Evolutionary conservation across 2,797 vertebrate genomes (phyloP), one percentile per base, ranked within the genome.

Genomic region (Girardinus metallicus): DNA sequence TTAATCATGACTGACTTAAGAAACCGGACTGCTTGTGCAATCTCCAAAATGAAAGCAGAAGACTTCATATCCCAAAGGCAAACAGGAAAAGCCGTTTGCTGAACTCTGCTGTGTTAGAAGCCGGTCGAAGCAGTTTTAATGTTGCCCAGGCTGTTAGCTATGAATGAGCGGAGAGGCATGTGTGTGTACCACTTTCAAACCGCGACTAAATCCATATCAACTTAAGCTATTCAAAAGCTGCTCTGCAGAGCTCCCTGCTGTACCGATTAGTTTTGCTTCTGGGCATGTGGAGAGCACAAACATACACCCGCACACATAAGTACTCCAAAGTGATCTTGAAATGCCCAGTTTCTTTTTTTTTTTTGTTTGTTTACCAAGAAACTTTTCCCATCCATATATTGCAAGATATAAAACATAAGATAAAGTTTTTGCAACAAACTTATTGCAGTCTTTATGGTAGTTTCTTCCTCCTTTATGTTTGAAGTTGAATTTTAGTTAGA

Each of bases 161-260:
- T 41, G 44, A 82, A 41, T 71, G 31, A 49, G 39, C 49, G 43
- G 43, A 72, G 51, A 64, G 39, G 29, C 46, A 3, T 2, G 31
- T 81, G n/a, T 83, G 31, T 83, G 78, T 29, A 74, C 49, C 21
- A 76, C 80, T 34, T 71, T 60, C 60, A 26, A 57, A 16, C 34
- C 46, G 78, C 49, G 49, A 77, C 31, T 73, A 51, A 84, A 89
- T 87, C 85, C 46, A 57, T 43, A 73, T 82, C 5, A 15, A 80
- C 55, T 43, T 8, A 8, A 74, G 73, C 36, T 36, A 46, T 44
- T 76, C 57, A 57, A n/a, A 83, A 75, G 75, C 60, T 74, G 9
- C 47, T 79, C 26, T 26, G 46, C 73, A 72, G 57, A 84, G 57
- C 74, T 75, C 46, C 66, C 44, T 44, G 64, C 76, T 79, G 64